Evolutionary conservation across 2,113 vertebrate genomes (phyloP).

Genomic region (Herpailurus yagouaroundi): DNA sequence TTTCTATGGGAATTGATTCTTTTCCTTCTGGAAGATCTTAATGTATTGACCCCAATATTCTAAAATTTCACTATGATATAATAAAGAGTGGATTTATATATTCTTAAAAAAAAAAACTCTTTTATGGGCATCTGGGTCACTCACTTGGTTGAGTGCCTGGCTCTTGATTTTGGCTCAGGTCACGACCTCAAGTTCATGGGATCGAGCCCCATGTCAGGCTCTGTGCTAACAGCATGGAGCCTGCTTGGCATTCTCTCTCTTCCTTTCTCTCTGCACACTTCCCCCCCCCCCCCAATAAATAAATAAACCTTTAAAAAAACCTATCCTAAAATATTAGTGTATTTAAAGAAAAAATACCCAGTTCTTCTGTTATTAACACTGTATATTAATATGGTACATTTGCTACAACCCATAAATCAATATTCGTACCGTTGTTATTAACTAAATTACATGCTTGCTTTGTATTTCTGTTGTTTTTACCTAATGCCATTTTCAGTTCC

Average conservation of each 20-base stretch:
- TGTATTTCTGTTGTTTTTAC: neutral
- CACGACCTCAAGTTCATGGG: too few species aligned
- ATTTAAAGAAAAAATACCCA: neutral
- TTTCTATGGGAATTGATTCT: neutral
- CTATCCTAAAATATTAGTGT: neutral
- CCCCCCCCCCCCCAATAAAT: too few species aligned
- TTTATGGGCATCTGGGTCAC: neutral
- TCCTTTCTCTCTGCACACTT: too few species aligned
- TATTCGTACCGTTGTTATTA: neutral
- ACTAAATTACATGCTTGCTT: neutral
- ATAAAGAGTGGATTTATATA: neutral
- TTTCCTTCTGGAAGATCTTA: neutral
- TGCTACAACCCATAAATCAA: neutral
- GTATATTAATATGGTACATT: neutral
- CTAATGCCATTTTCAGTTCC: neutral
- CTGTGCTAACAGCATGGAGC: too few species aligned
- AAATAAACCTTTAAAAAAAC: too few species aligned
- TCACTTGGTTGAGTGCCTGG: too few species aligned
- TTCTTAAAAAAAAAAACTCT: neutral
- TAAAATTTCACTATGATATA: neutral
- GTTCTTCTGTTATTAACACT: neutral
- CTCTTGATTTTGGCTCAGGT: too few species aligned
- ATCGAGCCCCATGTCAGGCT: too few species aligned
- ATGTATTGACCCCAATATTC: neutral
- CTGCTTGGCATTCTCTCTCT: too few species aligned